Percentiles rank a stretch among this genome's conserved stretches.
Conservation (phyloP, 2,797 vertebrate genomes). For the Anguilla obscura region DNA sequence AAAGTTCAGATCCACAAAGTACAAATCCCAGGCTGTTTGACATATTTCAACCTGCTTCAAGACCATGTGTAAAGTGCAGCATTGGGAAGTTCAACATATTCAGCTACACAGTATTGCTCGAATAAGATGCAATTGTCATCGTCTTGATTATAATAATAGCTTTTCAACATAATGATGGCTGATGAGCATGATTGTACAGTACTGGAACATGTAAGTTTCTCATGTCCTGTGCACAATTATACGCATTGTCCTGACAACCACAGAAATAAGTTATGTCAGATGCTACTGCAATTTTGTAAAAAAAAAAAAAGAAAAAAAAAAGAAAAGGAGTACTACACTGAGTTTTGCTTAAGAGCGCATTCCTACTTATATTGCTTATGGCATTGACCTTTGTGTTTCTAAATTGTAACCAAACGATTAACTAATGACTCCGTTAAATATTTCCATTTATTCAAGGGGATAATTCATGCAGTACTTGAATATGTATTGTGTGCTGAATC, state of each 20-base stretch:
- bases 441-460: background rate
- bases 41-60: background rate
- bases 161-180: background rate
- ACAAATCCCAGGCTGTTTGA: background rate
- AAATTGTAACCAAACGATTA: background rate
- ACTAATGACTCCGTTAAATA: constrained; percentile 30
- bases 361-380: constrained; percentile 8
- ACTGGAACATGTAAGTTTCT: background rate
- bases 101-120: background rate
- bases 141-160: background rate
- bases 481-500: background rate
- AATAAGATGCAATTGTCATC: background rate
- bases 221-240: background rate
- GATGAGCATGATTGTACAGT: background rate
- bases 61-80: background rate
- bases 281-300: background rate
- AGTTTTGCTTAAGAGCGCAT: constrained; percentile 12
- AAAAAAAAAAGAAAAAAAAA: too few relatives aligned
- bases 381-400: constrained; percentile 27
- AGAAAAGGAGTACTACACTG: background rate
- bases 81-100: background rate
- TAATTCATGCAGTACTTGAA: constrained; percentile 32
- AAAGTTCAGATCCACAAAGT: background rate
- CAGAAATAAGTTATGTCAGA: background rate
- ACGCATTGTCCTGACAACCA: background rate